These are phyloP conservation scores for Etia nguti DNA, from an alignment of 2,113 vertebrate genomes.

Conservation along the genomic window DNA sequence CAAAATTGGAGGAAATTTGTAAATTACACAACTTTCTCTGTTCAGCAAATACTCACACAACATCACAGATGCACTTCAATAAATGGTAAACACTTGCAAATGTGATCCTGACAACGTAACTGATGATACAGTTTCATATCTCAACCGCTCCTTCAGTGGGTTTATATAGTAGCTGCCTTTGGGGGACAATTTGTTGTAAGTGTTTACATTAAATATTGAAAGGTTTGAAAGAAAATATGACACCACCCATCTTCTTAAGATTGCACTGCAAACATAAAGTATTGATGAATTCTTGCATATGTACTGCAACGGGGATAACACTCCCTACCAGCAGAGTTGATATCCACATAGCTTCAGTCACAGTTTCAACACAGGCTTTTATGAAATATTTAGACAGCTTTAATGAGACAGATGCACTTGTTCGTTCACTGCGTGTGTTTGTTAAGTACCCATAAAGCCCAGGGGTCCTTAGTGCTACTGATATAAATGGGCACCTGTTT, in stretches of 20 bases:
- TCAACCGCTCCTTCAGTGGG: slow-evolving; percentile 2
- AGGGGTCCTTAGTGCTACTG: slow-evolving; percentile 33
- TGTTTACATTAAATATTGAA: slow-evolving; percentile 72
- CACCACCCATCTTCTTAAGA: slow-evolving; percentile 24
- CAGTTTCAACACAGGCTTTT: slow-evolving; percentile 1
- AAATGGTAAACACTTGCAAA: neutral
- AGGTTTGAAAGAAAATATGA: slow-evolving; percentile 45
- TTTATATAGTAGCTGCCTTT: slow-evolving; percentile 59
- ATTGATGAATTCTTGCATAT: slow-evolving; percentile 58
- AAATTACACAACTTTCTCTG: neutral
- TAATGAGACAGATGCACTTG: slow-evolving; percentile 69
- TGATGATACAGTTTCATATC: slow-evolving; percentile 6
- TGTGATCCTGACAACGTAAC: neutral
- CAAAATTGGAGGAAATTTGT: neutral
- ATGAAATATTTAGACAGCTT: slow-evolving; percentile 67
- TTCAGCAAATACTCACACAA: neutral
- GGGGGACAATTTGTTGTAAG: slow-evolving; percentile 65
- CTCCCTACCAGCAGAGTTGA: neutral
- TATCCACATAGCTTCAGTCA: slow-evolving; percentile 17
- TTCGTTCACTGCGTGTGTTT: slow-evolving; percentile 51
- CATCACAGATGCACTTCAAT: neutral
- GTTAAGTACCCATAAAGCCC: slow-evolving; percentile 61
- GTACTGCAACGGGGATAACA: slow-evolving; percentile 25
- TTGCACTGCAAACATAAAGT: slow-evolving; percentile 61
- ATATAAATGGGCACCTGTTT: slow-evolving; percentile 57